phyloP scores from a whole-genome alignment of 2,797 vertebrate species.

The Antennarius maculatus region DNA sequence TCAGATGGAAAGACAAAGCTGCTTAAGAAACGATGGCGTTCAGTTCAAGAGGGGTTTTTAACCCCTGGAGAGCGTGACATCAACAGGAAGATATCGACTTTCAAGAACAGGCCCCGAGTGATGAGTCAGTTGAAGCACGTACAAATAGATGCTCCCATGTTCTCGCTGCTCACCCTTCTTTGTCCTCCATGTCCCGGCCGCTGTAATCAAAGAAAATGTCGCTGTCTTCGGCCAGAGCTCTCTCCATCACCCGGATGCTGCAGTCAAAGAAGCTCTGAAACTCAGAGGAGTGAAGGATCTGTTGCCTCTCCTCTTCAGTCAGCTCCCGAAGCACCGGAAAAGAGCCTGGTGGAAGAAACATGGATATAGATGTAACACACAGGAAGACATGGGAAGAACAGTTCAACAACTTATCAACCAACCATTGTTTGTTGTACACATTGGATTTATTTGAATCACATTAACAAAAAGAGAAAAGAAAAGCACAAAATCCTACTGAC shows the following conservation, averaged over 20 bases:
- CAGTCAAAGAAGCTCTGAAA: constrained; percentile 97
- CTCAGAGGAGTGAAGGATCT: constrained; percentile 95
- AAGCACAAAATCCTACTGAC: neutral
- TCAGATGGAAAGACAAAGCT: constrained; percentile 42
- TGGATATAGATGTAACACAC: neutral
- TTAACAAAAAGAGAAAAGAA: neutral
- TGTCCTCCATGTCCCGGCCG: constrained; percentile 91
- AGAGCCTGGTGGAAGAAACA: constrained; percentile 36
- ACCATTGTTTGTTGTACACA: neutral
- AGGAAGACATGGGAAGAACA: neutral
- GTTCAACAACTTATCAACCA: neutral
- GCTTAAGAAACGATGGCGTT: constrained; percentile 27
- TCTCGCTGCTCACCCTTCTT: constrained; percentile 87
- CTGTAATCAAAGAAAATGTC: constrained; percentile 97
- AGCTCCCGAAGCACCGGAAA: constrained; percentile 83
- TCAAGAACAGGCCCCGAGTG: constrained; percentile 65
- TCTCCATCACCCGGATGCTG: constrained; percentile 94
- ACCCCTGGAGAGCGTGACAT: constrained; percentile 64
- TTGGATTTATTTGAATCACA: neutral
- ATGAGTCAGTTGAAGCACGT: constrained; percentile 60
- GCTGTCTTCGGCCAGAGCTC: constrained; percentile 92
- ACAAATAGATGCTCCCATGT: constrained; percentile 50
- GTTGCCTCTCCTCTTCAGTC: constrained; percentile 96
- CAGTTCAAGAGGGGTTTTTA: constrained; percentile 38
- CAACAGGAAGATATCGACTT: constrained; percentile 62